Conservation (phyloP, 1,140 invertebrate species). For the Micrasema minimum region DNA sequence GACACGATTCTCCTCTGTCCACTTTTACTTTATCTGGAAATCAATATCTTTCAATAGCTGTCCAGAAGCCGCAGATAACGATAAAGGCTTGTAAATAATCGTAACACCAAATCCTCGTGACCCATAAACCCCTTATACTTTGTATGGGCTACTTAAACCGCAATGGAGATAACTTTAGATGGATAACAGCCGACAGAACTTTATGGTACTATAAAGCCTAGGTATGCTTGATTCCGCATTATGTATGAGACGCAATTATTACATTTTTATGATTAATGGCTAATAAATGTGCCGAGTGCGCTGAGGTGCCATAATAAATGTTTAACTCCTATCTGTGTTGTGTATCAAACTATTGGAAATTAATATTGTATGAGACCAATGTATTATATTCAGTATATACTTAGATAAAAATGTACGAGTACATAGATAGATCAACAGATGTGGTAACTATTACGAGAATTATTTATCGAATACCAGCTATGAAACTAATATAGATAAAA, state of each 20-base stretch:
- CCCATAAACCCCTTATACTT: slow-evolving; percentile 6
- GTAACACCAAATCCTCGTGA: slow-evolving; percentile 36
- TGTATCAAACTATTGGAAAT: slow-evolving; percentile 2
- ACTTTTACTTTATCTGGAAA: slow-evolving; percentile 29
- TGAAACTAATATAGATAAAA: no score
- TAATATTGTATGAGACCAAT: neutral
- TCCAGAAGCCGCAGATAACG: slow-evolving; percentile 33
- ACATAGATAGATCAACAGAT: no score
- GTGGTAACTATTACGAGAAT: no score
- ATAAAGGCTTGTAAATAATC: slow-evolving; percentile 42
- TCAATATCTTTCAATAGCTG: slow-evolving; percentile 36
- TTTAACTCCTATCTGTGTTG: slow-evolving; percentile 8
- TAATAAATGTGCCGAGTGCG: slow-evolving; percentile 47
- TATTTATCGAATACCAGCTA: no score
- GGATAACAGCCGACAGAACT: slow-evolving; percentile 27
- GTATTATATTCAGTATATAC: no score
- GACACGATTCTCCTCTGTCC: slow-evolving; percentile 14
- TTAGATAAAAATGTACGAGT: no score
- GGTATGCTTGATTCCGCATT: neutral
- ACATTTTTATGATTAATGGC: slow-evolving; percentile 50
- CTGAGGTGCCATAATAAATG: slow-evolving; percentile 17
- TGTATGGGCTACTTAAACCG: slow-evolving; percentile 1
- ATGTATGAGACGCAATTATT: slow-evolving; percentile 48
- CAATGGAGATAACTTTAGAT: slow-evolving; percentile 13
- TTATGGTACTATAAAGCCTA: slow-evolving; percentile 34